Evolutionary conservation across 1,140 invertebrate genomes (phyloP).

Genomic region (Physella acuta): DNA sequence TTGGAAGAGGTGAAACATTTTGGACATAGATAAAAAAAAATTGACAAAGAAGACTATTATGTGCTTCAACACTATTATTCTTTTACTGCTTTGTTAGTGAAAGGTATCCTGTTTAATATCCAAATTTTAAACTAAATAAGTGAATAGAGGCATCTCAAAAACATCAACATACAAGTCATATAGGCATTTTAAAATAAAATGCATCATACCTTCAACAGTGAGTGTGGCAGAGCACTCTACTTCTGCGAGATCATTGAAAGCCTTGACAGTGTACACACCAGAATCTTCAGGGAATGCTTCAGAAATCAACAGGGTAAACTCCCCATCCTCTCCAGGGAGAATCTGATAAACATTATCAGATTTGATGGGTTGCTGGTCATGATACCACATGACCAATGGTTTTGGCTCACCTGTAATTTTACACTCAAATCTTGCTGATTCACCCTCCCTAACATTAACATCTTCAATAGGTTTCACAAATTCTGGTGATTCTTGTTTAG

Average conservation of each 20-base stretch:
- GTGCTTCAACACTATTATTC: too few relatives aligned
- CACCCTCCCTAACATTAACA: constrained; percentile 70
- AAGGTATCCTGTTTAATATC: too few relatives aligned
- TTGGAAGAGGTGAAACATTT: too few relatives aligned
- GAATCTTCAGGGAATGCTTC: constrained; percentile 57
- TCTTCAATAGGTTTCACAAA: constrained; percentile 45
- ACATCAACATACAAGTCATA: too few relatives aligned
- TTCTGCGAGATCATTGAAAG: constrained; percentile 75
- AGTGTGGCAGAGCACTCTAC: constrained; percentile 52
- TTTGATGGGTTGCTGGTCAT: constrained; percentile 70
- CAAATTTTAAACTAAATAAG: too few relatives aligned
- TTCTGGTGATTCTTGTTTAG: constrained; percentile 31
- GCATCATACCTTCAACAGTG: constrained; percentile 45
- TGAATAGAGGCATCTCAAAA: too few relatives aligned
- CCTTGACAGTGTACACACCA: constrained; percentile 62
- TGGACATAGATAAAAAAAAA: too few relatives aligned
- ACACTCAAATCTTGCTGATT: constrained; percentile 88
- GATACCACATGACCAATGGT: constrained; percentile 53
- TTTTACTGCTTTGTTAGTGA: too few relatives aligned
- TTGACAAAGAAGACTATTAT: too few relatives aligned
- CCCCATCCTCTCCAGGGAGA: constrained; percentile 43
- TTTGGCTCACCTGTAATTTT: constrained; percentile 68
- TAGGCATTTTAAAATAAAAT: too few relatives aligned
- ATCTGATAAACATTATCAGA: constrained; percentile 50
- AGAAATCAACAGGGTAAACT: constrained; percentile 45